Base-by-base conservation (phyloP, 2,797 vertebrate species). In the Valencia hispanica region DNA sequence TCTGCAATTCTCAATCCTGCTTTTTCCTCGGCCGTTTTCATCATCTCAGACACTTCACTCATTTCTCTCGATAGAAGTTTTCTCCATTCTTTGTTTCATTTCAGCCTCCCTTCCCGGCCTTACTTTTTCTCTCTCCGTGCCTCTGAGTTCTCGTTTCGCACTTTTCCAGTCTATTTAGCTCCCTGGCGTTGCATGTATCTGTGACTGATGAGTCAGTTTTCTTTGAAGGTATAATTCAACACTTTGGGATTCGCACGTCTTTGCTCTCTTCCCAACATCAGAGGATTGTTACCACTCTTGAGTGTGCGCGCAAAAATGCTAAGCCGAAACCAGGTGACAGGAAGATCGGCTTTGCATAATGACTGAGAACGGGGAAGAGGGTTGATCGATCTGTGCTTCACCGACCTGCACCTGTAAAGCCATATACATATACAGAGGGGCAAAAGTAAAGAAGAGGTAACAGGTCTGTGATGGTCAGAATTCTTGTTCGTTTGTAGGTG, bases 11-110 rank as follows among this genome's bases (percentile, higher is more conserved):
- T 74, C 78, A 63, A 36, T 85, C 81, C 72, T 57, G 12, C 75
- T 79, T 83, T 5, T 74, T 53, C 82, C 47, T 51, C n/a, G 68
- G n/a, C 79, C 68, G 72, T 74, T 75, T 78, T 85, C 74, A 83
- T 85, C 79, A 75, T 84, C 65, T 74, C 61, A 70, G 79, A 70
- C 79, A 63, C 70, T 76, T 84, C 57, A 68, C 15, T 36, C 61
- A 32, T 68, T 82, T 27, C 32, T 3, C 79, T 73, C 70, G 11
- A 25, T 69, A 30, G 65, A 68, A 72, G 30, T 79, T 86, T 80
- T 69, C 41, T 63, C 69, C 32, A n/a, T 70, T 77, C 45, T 76
- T 57, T 73, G 53, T 77, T 80, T 87, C 70, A 73, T 80, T 80
- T 72, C 70, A 74, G 68, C 34, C 79, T 59, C 51, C 55, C 30